A percentile compares a stretch with the other conserved stretches of the same genome.
Evolutionary conservation across 1,140 invertebrate genomes (phyloP).

Genomic region (Zaprionus davidi): DNA sequence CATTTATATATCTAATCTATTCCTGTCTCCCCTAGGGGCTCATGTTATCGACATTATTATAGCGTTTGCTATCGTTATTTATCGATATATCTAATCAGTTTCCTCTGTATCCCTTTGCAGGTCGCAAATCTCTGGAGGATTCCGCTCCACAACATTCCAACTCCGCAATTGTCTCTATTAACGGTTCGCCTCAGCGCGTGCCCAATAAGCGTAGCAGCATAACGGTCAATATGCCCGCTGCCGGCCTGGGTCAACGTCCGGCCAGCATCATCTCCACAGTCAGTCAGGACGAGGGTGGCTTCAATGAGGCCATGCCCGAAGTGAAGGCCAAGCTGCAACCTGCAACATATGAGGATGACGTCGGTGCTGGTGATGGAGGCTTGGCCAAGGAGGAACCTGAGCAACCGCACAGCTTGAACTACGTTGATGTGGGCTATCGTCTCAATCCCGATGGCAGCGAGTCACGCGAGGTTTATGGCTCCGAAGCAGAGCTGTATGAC

Average conservation of each 20-base stretch:
- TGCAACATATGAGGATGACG: conserved; percentile 45
- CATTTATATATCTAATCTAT: too few species aligned
- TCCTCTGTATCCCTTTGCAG: conserved; percentile 25
- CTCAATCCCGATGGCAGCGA: conserved; percentile 84
- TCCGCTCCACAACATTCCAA: conserved; percentile 58
- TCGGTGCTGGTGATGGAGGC: conserved; percentile 14
- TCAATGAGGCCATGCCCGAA: conserved; percentile 88
- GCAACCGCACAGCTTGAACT: conserved; percentile 68
- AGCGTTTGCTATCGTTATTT: not conserved
- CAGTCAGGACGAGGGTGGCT: conserved; percentile 87
- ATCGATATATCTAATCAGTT: not conserved
- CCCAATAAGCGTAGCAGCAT: conserved; percentile 84
- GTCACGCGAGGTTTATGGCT: conserved; percentile 72
- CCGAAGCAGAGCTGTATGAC: conserved; percentile 78
- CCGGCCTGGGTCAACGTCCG: conserved; percentile 86
- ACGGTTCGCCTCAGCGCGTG: conserved; percentile 65
- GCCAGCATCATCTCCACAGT: conserved; percentile 85
- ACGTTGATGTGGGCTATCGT: conserved; percentile 83
- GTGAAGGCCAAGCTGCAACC: conserved; percentile 87
- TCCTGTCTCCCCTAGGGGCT: not conserved
- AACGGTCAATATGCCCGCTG: conserved; percentile 86
- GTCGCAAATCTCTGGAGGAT: conserved; percentile 70
- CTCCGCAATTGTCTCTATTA: conserved; percentile 29
- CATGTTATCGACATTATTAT: not conserved
- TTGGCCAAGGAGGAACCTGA: conserved; percentile 25